Percentiles rank a stretch among this genome's conserved stretches.
Conservation (phyloP, 2,113 vertebrate species). For the Pluvianellus socialis region DNA sequence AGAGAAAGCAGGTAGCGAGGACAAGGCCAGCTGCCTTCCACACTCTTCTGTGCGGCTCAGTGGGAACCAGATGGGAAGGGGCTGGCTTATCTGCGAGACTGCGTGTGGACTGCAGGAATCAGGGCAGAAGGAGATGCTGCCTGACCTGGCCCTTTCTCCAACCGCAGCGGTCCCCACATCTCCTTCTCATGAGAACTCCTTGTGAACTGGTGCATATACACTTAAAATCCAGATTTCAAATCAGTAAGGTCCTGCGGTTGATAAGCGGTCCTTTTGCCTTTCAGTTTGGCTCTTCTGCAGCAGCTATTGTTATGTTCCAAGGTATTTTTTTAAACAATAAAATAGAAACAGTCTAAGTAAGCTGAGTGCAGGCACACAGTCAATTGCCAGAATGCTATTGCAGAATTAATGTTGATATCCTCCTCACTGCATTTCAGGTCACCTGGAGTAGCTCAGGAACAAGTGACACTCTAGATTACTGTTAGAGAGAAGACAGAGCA, state of each 20-base stretch:
- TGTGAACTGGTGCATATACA: background rate
- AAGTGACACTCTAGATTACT: slow-evolving; percentile 21
- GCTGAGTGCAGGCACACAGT: background rate
- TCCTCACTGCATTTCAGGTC: slow-evolving; percentile 16
- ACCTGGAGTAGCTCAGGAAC: background rate
- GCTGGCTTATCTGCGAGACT: background rate
- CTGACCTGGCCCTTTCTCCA: background rate
- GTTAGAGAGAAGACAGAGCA: background rate
- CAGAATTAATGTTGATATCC: slow-evolving; percentile 6
- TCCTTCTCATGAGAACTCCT: background rate
- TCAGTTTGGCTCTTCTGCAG: background rate
- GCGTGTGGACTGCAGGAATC: background rate
- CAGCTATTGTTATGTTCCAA: background rate
- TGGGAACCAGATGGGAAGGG: background rate
- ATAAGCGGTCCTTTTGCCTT: background rate
- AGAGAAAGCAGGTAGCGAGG: background rate
- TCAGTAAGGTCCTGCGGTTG: background rate
- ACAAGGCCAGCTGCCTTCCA: background rate
- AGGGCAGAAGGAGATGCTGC: background rate
- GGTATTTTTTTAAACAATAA: background rate
- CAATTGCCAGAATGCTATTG: background rate
- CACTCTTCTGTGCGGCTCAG: background rate
- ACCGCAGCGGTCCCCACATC: background rate
- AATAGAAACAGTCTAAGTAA: background rate
- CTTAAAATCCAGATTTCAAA: background rate